Base-by-base conservation (phyloP, 2,113 vertebrate genomes). In the Mobula hypostoma region DNA sequence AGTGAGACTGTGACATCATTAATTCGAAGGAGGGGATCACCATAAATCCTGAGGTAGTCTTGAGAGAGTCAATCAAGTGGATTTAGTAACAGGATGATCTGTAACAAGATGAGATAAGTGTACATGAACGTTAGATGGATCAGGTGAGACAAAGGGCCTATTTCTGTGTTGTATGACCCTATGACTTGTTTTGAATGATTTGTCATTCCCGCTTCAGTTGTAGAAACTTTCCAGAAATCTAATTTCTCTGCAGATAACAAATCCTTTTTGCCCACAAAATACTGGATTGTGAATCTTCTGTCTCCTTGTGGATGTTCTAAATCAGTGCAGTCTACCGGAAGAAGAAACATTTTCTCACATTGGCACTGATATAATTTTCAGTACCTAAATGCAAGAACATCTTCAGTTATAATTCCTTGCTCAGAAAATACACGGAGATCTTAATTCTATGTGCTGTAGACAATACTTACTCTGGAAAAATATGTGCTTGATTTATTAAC, bases 271-370 rank as follows among this genome's bases (percentile, higher is more conserved):
- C 14, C 11, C 63, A 36, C 66, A 21, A 92, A 36, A 61, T 27
- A 87, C 63, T 72, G 36, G 88, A 68, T 70, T 91, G n/a, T 66
- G 66, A 70, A 19, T 92, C 88, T 92, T 40, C 88, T 92, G 88
- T 63, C 88, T 40, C 88, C 66, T 32, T 72, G 66, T 92, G 88
- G 88, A 19, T 70, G 66, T 70, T 92, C 88, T 70, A 63, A 92
- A 63, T 40, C 70, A 70, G 9, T 70, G 58, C 83, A 29, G 29
- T 48, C 83, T 19, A 9, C 17, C 48, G 83, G 48, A 27, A 58
- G 29, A 87, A 56, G 29, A 19, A 2, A 91, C 66, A 36, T 36
- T 91, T 4, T n/a, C 63, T n/a, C 29, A 15, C 32, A 15, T 70
- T 70, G 36, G 63, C 66, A 36, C 21, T 19, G 88, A 68, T 70